phyloP scores from a whole-genome alignment of 2,888 invertebrate species.

The Melangyna quadrimaculata region DNA sequence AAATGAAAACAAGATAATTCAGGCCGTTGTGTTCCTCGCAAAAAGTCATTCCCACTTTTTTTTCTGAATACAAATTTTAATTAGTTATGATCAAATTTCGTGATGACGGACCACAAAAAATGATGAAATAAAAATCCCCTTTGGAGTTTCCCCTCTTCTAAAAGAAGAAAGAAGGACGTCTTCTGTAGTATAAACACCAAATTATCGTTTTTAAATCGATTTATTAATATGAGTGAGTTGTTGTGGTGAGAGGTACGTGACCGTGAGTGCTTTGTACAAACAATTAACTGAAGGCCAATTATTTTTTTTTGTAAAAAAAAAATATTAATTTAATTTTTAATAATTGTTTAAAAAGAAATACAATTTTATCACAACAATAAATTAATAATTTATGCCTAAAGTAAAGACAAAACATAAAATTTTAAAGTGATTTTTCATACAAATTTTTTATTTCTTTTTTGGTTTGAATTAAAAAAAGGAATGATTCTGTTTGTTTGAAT shows the following conservation, averaged over 20 bases:
- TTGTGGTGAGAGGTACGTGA: neutral
- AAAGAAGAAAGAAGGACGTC: neutral
- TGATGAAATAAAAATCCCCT: neutral
- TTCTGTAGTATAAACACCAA: slow-evolving; percentile 3
- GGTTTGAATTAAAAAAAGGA: too few relatives aligned
- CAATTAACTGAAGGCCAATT: slow-evolving; percentile 28
- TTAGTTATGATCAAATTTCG: slow-evolving; percentile 19
- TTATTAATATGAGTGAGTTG: slow-evolving; percentile 14
- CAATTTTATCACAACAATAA: neutral
- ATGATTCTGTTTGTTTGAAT: too few relatives aligned
- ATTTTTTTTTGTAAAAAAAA: neutral
- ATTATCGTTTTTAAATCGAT: slow-evolving; percentile 36
- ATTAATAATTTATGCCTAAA: neutral
- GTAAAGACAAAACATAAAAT: neutral
- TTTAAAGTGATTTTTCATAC: neutral
- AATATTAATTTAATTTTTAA: slow-evolving; percentile 1
- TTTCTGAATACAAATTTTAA: neutral
- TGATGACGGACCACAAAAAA: neutral
- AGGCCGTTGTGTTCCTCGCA: slow-evolving; percentile 10
- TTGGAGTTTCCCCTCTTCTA: neutral
- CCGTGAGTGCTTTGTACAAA: slow-evolving; percentile 2
- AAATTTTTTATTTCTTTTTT: neutral
- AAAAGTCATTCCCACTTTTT: neutral
- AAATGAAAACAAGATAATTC: slow-evolving; percentile 42
- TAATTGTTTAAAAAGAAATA: neutral